Evolutionary conservation across 2,797 vertebrate species (phyloP), one percentile per base, ranked within the genome.

Genomic region (Vultur gryphus): DNA sequence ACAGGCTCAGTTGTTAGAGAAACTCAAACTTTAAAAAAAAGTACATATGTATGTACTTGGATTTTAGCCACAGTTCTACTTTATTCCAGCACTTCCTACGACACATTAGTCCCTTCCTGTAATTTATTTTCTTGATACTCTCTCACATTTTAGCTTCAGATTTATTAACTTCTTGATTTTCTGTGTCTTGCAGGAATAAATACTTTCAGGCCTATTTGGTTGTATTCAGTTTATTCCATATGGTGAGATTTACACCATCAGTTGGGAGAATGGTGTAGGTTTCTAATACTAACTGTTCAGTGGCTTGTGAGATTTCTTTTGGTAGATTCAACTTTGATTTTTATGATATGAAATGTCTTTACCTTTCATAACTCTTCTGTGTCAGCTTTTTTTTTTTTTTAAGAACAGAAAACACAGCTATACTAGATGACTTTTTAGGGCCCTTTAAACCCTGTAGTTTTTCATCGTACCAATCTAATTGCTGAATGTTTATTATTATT

Each of bases 41-140:
- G 3, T 12, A 26, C 0, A 0, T 12, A 29, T 24, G 10, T 12
- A 29, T 24, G 10, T 52, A 69, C 25, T 75, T 89, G n/a, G 24
- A 70, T 62, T 79, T 93, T 78, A 84, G 57, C 18, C 58, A 82
- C 9, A 78, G 18, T 14, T 87, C 16, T 52, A 13, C 89, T 76
- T 90, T 43, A 75, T 57, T 71, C 24, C 41, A 86, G 16, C 7
- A 67, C 16, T 76, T 51, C n/a, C 77, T 44, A 85, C 93, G 29
- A 78, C 16, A 20, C 8, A 15, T 81, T 69, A 69, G 11, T 51
- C 24, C 26, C 18, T 71, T 84, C 9, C 15, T 37, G 13, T 72
- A 31, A 59, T 49, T 89, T 71, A 29, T 92, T 87, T 89, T 84
- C 55, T 72, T 89, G 41, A 31, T 49, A 43, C 16, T 79, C 16